Conservation (phyloP, 1,140 invertebrate genomes). For the Heliothis virescens region DNA sequence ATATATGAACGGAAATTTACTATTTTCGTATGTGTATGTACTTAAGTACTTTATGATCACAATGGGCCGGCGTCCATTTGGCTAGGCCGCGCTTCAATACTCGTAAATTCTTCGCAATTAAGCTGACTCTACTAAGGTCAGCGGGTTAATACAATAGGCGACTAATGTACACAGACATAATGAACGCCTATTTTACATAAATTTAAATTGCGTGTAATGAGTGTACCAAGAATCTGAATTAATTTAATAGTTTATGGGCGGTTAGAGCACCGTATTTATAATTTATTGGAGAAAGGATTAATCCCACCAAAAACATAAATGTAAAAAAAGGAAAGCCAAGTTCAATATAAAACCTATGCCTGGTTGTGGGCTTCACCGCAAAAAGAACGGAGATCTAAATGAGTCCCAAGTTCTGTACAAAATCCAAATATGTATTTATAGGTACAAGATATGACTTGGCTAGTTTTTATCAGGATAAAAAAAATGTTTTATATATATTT, state of each 20-base stretch:
- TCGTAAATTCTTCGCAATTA: constrained; percentile 51
- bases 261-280: constrained; percentile 1
- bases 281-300: constrained; percentile 7
- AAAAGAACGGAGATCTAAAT: too few relatives aligned
- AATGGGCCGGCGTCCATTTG: constrained; percentile 35
- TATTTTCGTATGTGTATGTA: background rate
- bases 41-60: constrained; percentile 8
- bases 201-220: constrained; percentile 36
- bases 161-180: constrained; percentile 39
- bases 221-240: constrained; percentile 30
- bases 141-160: constrained; percentile 46
- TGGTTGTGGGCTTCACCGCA: too few relatives aligned
- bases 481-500: too few relatives aligned
- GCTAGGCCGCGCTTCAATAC: constrained; percentile 45
- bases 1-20: too few relatives aligned
- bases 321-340: too few relatives aligned
- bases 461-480: too few relatives aligned
- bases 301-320: too few relatives aligned
- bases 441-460: too few relatives aligned
- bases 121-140: constrained; percentile 49
- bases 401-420: too few relatives aligned
- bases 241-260: constrained; percentile 21
- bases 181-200: constrained; percentile 30
- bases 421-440: too few relatives aligned
- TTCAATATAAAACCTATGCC: too few relatives aligned